Conservation (phyloP, 2,888 invertebrate genomes). For the Cephonodes hylas region DNA sequence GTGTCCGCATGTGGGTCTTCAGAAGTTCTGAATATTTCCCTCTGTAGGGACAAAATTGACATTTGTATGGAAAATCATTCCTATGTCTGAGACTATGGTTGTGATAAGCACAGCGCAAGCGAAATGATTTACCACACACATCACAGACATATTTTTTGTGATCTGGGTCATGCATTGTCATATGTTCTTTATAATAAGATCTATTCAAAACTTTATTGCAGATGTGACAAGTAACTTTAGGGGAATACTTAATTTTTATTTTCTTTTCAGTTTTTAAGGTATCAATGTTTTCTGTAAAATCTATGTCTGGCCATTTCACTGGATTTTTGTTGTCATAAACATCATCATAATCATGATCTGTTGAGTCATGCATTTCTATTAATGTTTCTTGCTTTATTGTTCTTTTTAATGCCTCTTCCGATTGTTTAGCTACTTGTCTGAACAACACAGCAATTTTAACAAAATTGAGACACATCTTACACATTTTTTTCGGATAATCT, state of each 20-base stretch:
- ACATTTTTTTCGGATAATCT: conserved; percentile 51
- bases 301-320: conserved; percentile 25
- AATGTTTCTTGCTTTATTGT: conserved; percentile 21
- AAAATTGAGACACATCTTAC: conserved; percentile 52
- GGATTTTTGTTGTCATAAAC: conserved; percentile 10
- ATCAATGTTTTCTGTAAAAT: neutral
- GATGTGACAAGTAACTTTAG: conserved; percentile 47
- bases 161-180: conserved; percentile 57
- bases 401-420: conserved; percentile 44
- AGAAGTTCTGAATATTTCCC: conserved; percentile 50
- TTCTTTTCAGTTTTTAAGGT: conserved; percentile 29
- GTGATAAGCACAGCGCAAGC: conserved; percentile 51
- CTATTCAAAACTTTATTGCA: conserved; percentile 49
- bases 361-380: neutral
- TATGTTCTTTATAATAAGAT: conserved; percentile 54
- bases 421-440: conserved; percentile 49
- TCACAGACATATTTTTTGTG: conserved; percentile 58
- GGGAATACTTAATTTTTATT: conserved; percentile 29
- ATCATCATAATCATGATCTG: conserved; percentile 8
- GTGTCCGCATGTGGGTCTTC: conserved; percentile 54
- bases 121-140: conserved; percentile 57
- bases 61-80: conserved; percentile 57
- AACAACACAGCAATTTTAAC: conserved; percentile 51
- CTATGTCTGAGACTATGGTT: conserved; percentile 53
- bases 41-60: conserved; percentile 52